A percentile compares a stretch with the other conserved stretches of the same genome.
Conservation (phyloP, 2,113 vertebrate genomes). For the Triplophysa rosa region DNA sequence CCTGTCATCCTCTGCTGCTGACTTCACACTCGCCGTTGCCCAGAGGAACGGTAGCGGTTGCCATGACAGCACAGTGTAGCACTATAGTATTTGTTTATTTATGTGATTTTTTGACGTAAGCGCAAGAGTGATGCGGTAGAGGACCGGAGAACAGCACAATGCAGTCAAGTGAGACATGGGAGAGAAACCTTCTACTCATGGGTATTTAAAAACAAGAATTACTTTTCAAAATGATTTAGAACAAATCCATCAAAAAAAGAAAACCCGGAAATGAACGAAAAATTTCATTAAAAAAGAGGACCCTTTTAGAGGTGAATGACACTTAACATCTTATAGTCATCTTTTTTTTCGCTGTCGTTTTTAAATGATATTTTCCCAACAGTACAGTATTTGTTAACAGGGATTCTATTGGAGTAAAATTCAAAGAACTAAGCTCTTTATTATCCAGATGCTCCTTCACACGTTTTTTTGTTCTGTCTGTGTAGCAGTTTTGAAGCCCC, state of each 20-base stretch:
- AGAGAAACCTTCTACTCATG: not conserved
- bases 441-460: not conserved
- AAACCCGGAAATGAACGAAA: too few relatives aligned
- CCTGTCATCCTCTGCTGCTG: constrained; percentile 41
- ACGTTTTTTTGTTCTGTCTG: not conserved
- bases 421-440: not conserved
- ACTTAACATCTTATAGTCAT: too few relatives aligned
- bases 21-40: constrained; percentile 50
- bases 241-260: not conserved
- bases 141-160: constrained; percentile 2
- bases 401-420: too few relatives aligned
- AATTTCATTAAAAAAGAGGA: too few relatives aligned
- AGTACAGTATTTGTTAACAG: too few relatives aligned
- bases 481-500: not conserved
- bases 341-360: too few relatives aligned
- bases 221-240: too few relatives aligned
- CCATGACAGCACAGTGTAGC: constrained; percentile 44
- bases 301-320: too few relatives aligned
- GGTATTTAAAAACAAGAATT: not conserved
- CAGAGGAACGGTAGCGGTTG: constrained; percentile 44
- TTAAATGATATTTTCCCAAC: too few relatives aligned
- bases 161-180: not conserved
- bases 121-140: constrained; percentile 10
- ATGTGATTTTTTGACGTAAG: constrained; percentile 38
- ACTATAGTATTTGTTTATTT: constrained; percentile 48